Evolutionary conservation across 1,140 invertebrate species (phyloP).

Genomic region (Pseudomyrmex pallidus): DNA sequence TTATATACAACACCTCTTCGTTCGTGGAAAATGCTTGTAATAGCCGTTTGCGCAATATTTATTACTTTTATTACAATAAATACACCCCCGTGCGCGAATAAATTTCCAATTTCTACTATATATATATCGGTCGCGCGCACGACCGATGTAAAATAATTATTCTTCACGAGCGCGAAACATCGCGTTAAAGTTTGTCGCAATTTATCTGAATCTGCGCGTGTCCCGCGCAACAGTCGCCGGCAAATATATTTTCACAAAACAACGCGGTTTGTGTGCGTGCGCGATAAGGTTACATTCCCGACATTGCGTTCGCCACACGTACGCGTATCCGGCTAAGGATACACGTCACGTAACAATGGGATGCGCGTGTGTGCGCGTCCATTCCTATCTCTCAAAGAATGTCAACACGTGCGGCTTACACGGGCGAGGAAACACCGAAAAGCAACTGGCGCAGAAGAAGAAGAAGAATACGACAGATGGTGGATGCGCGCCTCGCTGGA

Average conservation of each 20-base stretch:
- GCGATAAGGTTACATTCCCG: constrained; percentile 16
- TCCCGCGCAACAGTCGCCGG: neutral
- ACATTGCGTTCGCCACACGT: neutral
- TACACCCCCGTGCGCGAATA: constrained; percentile 10
- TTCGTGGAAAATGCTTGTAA: no score
- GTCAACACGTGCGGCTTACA: constrained; percentile 54
- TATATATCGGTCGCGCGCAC: neutral
- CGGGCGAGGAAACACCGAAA: constrained; percentile 49
- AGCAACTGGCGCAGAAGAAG: constrained; percentile 30
- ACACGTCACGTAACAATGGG: constrained; percentile 25
- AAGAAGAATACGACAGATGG: constrained; percentile 43
- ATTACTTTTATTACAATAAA: constrained; percentile 24
- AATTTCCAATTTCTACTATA: constrained; percentile 26
- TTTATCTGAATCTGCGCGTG: constrained; percentile 23
- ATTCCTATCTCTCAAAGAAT: constrained; percentile 36
- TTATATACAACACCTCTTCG: constrained; percentile 24
- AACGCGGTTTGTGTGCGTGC: neutral
- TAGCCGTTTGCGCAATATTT: constrained; percentile 18
- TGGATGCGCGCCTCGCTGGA: neutral
- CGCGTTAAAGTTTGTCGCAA: neutral
- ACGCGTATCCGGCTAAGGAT: constrained; percentile 26
- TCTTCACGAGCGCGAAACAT: neutral
- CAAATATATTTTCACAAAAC: neutral
- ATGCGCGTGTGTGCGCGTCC: neutral
- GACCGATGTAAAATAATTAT: constrained; percentile 24